Evolutionary conservation across 2,113 vertebrate genomes (phyloP).

Genomic region (Solenodon paradoxus): DNA sequence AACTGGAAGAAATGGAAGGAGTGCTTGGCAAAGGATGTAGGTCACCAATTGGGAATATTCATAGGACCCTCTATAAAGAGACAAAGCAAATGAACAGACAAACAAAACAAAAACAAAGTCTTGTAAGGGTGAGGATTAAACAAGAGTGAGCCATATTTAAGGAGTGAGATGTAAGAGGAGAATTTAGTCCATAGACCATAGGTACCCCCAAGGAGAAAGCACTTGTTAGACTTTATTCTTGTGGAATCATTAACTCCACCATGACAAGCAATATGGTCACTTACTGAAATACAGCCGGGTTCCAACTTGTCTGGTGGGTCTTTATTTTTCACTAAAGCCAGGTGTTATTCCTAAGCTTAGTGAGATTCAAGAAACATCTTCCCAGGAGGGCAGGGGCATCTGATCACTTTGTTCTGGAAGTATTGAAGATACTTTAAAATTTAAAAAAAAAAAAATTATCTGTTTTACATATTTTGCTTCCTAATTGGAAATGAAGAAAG

Average conservation of each 20-base stretch:
- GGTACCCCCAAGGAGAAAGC: background rate
- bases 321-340: background rate
- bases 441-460: background rate
- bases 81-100: no score
- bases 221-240: background rate
- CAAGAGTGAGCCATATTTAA: no score
- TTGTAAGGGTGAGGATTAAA: no score
- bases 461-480: background rate
- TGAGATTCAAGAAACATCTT: background rate
- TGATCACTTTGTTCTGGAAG: background rate
- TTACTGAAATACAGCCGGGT: background rate
- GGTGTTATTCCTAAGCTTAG: background rate
- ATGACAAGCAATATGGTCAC: background rate
- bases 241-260: background rate
- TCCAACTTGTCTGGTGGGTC: background rate
- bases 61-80: background rate
- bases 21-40: background rate
- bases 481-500: background rate
- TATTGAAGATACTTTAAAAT: background rate
- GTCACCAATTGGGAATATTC: no score
- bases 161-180: background rate
- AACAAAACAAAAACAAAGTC: no score
- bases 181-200: background rate
- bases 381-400: background rate
- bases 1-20: background rate